Percentiles rank a stretch among this genome's conserved stretches.
phyloP scores from a whole-genome alignment of 2,797 vertebrate species.

The Lithobates sylvaticus region DNA sequence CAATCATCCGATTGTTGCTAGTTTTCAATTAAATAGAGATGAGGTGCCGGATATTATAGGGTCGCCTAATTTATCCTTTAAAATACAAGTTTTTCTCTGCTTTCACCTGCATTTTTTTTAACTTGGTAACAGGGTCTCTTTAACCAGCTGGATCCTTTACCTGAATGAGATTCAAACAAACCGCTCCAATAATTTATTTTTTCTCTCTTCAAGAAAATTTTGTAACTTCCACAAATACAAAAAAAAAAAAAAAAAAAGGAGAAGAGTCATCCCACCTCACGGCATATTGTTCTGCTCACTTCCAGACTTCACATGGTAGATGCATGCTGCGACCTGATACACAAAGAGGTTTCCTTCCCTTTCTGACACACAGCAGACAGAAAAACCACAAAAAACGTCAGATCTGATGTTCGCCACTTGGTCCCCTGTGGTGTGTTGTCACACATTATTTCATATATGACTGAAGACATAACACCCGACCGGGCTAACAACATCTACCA shows the following conservation, averaged over 20 bases:
- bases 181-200: too few relatives aligned
- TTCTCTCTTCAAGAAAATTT: not conserved
- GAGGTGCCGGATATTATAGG: too few relatives aligned
- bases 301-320: not conserved
- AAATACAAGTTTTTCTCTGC: too few relatives aligned
- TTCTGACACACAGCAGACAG: not conserved
- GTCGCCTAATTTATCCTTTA: too few relatives aligned
- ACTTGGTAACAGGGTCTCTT: too few relatives aligned
- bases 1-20: too few relatives aligned
- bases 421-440: not conserved
- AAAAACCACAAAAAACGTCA: not conserved
- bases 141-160: too few relatives aligned
- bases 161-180: too few relatives aligned
- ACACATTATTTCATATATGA: not conserved
- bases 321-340: not conserved
- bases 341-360: slow-evolving; percentile 29
- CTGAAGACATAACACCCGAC: not conserved
- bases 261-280: not conserved
- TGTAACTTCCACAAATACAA: not conserved
- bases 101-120: too few relatives aligned
- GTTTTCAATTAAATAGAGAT: too few relatives aligned
- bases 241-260: too few relatives aligned
- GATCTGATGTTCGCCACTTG: not conserved
- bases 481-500: not conserved
- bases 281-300: not conserved